A percentile compares a stretch with the other conserved stretches of the same genome.
phyloP scores from a whole-genome alignment of 2,888 invertebrate genomes.

The Cryptocheilus praepositus region DNA sequence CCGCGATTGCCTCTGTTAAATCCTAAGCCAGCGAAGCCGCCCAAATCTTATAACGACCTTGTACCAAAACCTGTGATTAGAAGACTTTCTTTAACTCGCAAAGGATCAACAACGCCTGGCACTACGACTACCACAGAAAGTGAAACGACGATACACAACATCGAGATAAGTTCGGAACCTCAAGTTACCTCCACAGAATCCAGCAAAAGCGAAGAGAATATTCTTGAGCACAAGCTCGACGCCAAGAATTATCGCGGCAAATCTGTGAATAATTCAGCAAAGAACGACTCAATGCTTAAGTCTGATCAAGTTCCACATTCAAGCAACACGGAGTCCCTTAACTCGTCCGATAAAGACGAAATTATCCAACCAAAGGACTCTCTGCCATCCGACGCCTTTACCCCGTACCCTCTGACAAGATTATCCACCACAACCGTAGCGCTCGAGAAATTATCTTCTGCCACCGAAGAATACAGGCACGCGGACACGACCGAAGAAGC shows the following conservation, averaged over 20 bases:
- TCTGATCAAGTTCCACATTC: conserved; percentile 38
- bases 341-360: conserved; percentile 6
- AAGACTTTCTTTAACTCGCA: conserved; percentile 61
- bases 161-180: conserved; percentile 8
- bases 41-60: conserved; percentile 67
- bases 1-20: conserved; percentile 60
- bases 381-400: conserved; percentile 27
- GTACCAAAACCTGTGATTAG: conserved; percentile 69
- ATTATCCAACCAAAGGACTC: background rate
- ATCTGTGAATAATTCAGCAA: background rate
- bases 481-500: too few relatives aligned
- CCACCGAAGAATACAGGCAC: too few relatives aligned
- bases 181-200: conserved; percentile 22
- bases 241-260: conserved; percentile 2
- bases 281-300: background rate
- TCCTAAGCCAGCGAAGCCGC: conserved; percentile 68
- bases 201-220: conserved; percentile 44
- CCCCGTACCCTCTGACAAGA: conserved; percentile 51
- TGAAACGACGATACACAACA: conserved; percentile 15
- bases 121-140: conserved; percentile 18
- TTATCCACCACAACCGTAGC: conserved; percentile 17
- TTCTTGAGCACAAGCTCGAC: conserved; percentile 39
- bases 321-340: conserved; percentile 29
- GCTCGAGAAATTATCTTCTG: too few relatives aligned
- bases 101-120: conserved; percentile 41